Percentiles rank a stretch among this genome's conserved stretches.
Conservation (phyloP, 1,140 invertebrate genomes). For the Sarcophaga peregrina region DNA sequence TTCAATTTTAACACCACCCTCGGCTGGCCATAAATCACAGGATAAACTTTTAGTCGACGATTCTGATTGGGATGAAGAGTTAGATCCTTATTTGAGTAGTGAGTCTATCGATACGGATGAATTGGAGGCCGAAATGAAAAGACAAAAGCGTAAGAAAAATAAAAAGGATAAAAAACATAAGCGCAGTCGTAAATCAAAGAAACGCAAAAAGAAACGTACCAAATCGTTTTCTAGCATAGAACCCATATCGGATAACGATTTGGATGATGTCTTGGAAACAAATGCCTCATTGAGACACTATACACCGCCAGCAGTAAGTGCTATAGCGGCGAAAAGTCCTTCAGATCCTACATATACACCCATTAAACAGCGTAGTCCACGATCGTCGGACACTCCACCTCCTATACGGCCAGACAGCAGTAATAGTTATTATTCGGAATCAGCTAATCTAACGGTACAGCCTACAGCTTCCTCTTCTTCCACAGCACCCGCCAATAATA, state of each 20-base stretch:
- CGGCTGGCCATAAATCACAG: not conserved
- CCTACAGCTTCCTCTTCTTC: not conserved
- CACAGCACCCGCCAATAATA: not conserved
- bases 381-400: slow-evolving; percentile 72
- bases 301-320: slow-evolving; percentile 56
- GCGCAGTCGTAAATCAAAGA: slow-evolving; percentile 78
- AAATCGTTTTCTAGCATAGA: slow-evolving; percentile 74
- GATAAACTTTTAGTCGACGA: slow-evolving; percentile 40
- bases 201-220: slow-evolving; percentile 74
- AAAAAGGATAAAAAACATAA: slow-evolving; percentile 70
- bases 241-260: slow-evolving; percentile 71
- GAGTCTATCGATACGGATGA: slow-evolving; percentile 62
- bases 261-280: slow-evolving; percentile 64
- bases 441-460: slow-evolving; percentile 31
- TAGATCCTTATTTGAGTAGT: slow-evolving; percentile 56
- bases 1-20: slow-evolving; percentile 27
- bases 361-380: slow-evolving; percentile 68
- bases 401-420: slow-evolving; percentile 57
- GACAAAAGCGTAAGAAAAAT: slow-evolving; percentile 73
- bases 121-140: slow-evolving; percentile 61
- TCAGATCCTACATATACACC: slow-evolving; percentile 65
- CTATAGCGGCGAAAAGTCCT: slow-evolving; percentile 42
- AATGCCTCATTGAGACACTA: slow-evolving; percentile 49
- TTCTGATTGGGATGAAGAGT: slow-evolving; percentile 49
- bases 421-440: slow-evolving; percentile 48